Evolutionary conservation across 2,113 vertebrate species (phyloP).

Genomic region (Choloepus hoffmanni): DNA sequence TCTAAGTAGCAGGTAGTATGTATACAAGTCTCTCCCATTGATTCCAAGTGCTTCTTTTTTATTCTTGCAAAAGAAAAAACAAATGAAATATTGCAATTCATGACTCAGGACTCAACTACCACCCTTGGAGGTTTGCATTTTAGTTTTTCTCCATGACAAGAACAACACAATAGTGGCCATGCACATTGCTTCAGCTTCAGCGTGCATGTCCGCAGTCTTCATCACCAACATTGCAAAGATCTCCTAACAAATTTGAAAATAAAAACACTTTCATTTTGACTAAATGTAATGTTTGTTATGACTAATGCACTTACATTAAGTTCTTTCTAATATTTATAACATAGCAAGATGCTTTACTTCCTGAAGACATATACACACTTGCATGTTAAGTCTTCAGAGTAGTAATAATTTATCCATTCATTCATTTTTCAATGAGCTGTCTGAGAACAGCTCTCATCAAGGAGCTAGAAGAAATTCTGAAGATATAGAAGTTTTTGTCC

Average conservation of each 20-base stretch:
- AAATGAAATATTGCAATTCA: background rate
- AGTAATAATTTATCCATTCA: background rate
- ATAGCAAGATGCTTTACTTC: background rate
- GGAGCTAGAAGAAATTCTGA: slow-evolving; percentile 25
- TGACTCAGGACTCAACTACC: background rate
- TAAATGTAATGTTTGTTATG: background rate
- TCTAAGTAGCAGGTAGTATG: background rate
- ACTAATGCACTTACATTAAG: background rate
- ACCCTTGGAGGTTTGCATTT: background rate
- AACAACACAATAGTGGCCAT: background rate
- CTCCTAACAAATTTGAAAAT: background rate
- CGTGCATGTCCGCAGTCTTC: background rate
- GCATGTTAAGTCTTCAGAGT: background rate
- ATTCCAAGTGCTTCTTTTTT: background rate
- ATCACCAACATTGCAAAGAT: background rate
- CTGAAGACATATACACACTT: background rate
- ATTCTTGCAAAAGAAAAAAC: background rate
- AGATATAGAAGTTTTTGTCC: slow-evolving; percentile 19
- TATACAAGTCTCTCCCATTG: background rate
- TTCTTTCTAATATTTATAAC: slow-evolving; percentile 2
- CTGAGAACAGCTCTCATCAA: background rate
- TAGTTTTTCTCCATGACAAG: background rate
- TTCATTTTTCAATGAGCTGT: background rate
- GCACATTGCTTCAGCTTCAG: background rate
- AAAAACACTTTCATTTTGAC: background rate